Evolutionary conservation across 2,888 invertebrate genomes (phyloP).

Genomic region (Idaea dimidiata): DNA sequence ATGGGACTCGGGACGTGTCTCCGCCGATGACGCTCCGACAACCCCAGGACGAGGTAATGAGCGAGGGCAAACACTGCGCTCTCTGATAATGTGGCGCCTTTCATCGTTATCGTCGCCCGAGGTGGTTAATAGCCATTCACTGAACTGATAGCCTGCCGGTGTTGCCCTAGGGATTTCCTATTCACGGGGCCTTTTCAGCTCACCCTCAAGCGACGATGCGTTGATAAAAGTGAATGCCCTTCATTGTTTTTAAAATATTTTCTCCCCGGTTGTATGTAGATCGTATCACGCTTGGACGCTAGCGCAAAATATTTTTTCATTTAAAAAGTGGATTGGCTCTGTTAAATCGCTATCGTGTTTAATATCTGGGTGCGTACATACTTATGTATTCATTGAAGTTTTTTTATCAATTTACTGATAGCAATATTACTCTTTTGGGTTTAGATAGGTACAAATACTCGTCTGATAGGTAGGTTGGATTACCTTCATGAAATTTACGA

Average conservation of each 20-base stretch:
- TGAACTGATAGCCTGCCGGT: slow-evolving; percentile 65
- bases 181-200: slow-evolving; percentile 63
- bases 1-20: slow-evolving; percentile 59
- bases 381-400: slow-evolving; percentile 32
- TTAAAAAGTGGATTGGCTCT: slow-evolving; percentile 51
- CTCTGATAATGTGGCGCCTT: slow-evolving; percentile 55
- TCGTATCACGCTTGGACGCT: slow-evolving; percentile 52
- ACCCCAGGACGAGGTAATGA: slow-evolving; percentile 71
- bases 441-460: slow-evolving; percentile 2
- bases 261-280: slow-evolving; percentile 60
- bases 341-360: slow-evolving; percentile 50
- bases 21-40: slow-evolving; percentile 70
- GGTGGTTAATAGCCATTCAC: slow-evolving; percentile 75
- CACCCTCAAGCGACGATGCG: slow-evolving; percentile 69
- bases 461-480: slow-evolving; percentile 7
- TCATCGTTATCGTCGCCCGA: slow-evolving; percentile 74
- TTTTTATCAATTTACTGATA: slow-evolving; percentile 31
- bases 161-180: slow-evolving; percentile 58
- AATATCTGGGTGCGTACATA: slow-evolving; percentile 35
- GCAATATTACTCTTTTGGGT: slow-evolving; percentile 2
- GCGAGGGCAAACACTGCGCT: slow-evolving; percentile 54
- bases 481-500: slow-evolving; percentile 8
- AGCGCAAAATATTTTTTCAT: slow-evolving; percentile 52
- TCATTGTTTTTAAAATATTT: slow-evolving; percentile 74
- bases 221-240: slow-evolving; percentile 73